phyloP scores from a whole-genome alignment of 2,888 invertebrate genomes.

The Ormyrus labotus region DNA sequence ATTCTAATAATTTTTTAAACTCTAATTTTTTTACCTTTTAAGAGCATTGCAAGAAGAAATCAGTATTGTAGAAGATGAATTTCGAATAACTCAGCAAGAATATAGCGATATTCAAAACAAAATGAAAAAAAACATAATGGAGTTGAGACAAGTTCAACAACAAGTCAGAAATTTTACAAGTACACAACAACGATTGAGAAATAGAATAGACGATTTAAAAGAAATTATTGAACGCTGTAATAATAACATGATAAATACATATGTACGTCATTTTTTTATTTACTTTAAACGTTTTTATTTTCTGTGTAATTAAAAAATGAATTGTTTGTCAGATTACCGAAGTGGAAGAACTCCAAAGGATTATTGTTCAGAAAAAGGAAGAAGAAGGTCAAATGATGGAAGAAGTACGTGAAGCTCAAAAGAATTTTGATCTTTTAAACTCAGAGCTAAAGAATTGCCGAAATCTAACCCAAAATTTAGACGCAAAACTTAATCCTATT shows the following conservation, averaged over 20 bases:
- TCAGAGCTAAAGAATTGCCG: slow-evolving; percentile 66
- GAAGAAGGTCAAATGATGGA: slow-evolving; percentile 66
- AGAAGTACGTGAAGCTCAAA: slow-evolving; percentile 71
- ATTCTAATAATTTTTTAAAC: background rate
- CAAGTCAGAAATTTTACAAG: slow-evolving; percentile 59
- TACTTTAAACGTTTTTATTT: background rate
- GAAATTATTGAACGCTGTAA: slow-evolving; percentile 63
- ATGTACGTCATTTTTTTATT: slow-evolving; percentile 62
- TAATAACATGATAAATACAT: slow-evolving; percentile 60
- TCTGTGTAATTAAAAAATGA: background rate
- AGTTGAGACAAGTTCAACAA: slow-evolving; percentile 59
- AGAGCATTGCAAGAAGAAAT: slow-evolving; percentile 68
- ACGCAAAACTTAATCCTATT: slow-evolving; percentile 62
- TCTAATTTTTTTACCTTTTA: background rate
- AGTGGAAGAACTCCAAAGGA: slow-evolving; percentile 72
- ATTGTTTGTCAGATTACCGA: slow-evolving; percentile 68
- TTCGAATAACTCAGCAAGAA: slow-evolving; percentile 40
- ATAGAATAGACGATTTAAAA: slow-evolving; percentile 63
- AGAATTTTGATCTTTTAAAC: slow-evolving; percentile 73
- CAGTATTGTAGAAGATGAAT: slow-evolving; percentile 57
- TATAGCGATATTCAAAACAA: slow-evolving; percentile 59
- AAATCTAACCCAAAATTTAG: slow-evolving; percentile 60
- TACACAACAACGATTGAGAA: slow-evolving; percentile 60
- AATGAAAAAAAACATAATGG: slow-evolving; percentile 58
- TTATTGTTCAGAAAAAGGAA: slow-evolving; percentile 62